Base-by-base conservation (phyloP, 2,797 vertebrate genomes). In the Enteromius paludinosus region DNA sequence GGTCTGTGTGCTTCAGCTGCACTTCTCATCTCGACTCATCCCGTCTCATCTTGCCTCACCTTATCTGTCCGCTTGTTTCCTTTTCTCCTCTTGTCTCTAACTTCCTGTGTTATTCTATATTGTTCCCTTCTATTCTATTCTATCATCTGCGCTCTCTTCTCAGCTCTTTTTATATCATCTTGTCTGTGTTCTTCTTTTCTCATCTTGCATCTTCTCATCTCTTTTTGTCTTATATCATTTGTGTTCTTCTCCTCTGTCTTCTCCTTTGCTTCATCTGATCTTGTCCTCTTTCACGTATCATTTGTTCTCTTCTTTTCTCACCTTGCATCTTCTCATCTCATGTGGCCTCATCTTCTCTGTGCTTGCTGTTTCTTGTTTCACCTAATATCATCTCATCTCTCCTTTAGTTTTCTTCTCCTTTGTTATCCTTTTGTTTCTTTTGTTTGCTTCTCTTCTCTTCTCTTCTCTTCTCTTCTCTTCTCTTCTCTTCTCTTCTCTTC, bases 1-100 rank as follows among this genome's bases (percentile, higher is more conserved):
- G 98, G 98, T 99, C 90, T 88, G 89, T 86, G 66, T 18, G 17
- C 23, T 76, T 62, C 25, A 35, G 20, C 47, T 38, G 14, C 38
- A 56, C 11, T 8, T 78, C 18, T 65, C 17, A 30, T 56, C 28
- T 65, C n/a, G 35, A 59, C 61, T 66, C 59, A 41, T 18, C 8
- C 15, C 1, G 4, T 41, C 15, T 59, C 35, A 23, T 61, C 66
- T 38, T 65, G 0, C 28, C 56, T 64, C 66, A 49, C 28, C 28
- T 49, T 10, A 4, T 52, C 45, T 47, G 14, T 11, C 0, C 25
- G 49, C 15, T 25, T 25, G 54, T 59, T 43, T 30, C 15, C 25
- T 17, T 62, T 49, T 71, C 69, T 68, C n/a, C 6, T 43, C 12
- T 43, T 15, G 5, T 43, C 12, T 43, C 33, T n/a, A 5, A 2